Evolutionary conservation across 2,888 invertebrate species (phyloP).

Genomic region (Ligdia adustata): DNA sequence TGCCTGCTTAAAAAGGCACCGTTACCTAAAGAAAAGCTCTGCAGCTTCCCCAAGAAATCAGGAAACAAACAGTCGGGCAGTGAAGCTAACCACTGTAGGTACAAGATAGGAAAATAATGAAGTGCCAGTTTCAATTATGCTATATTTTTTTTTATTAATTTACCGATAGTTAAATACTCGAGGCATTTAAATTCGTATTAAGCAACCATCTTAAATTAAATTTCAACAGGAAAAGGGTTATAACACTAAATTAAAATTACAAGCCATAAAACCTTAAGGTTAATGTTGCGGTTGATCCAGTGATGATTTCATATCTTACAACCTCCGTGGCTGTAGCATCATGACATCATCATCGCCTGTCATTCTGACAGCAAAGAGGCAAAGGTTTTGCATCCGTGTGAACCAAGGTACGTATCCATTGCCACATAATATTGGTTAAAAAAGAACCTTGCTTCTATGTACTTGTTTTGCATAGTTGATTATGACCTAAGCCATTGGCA

Average conservation of each 20-base stretch:
- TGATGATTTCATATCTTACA: slow-evolving; percentile 32
- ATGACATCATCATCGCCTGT: slow-evolving; percentile 10
- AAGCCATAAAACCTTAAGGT: slow-evolving; percentile 5
- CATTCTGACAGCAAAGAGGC: neutral
- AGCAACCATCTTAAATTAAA: too few relatives aligned
- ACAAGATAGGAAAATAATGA: too few relatives aligned
- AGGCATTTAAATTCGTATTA: too few relatives aligned
- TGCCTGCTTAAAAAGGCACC: too few relatives aligned
- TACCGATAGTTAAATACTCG: too few relatives aligned
- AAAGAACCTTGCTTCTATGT: slow-evolving; percentile 3
- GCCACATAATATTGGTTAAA: neutral
- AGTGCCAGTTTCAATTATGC: too few relatives aligned
- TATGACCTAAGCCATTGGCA: neutral
- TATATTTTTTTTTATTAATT: too few relatives aligned
- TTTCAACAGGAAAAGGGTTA: neutral
- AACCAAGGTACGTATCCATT: neutral
- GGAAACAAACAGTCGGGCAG: too few relatives aligned
- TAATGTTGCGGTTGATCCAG: slow-evolving; percentile 15
- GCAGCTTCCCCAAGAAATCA: too few relatives aligned
- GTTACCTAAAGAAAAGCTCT: too few relatives aligned
- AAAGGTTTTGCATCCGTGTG: slow-evolving; percentile 12
- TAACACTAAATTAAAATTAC: slow-evolving; percentile 3
- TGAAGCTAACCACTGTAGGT: too few relatives aligned
- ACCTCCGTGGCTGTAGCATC: slow-evolving; percentile 11
- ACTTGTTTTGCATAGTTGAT: neutral